Conservation (phyloP, 2,888 invertebrate genomes). For the Anodontia alba region DNA sequence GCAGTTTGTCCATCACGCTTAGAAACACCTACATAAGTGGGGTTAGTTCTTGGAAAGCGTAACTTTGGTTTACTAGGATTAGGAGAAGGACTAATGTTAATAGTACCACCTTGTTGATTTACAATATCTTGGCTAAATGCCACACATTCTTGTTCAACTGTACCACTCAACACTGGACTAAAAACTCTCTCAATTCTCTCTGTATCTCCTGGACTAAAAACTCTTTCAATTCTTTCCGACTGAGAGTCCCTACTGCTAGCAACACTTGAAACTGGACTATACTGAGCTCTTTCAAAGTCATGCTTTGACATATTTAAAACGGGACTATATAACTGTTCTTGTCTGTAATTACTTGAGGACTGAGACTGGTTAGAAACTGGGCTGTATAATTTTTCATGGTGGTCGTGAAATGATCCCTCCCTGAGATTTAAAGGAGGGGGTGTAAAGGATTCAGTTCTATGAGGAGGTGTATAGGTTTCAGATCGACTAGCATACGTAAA, state of each 20-base stretch:
- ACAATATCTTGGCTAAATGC: slow-evolving; percentile 81
- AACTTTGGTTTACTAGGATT: slow-evolving; percentile 76
- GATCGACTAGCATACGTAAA: slow-evolving; percentile 67
- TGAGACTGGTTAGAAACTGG: slow-evolving; percentile 59
- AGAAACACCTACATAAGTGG: slow-evolving; percentile 82
- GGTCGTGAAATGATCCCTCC: slow-evolving; percentile 60
- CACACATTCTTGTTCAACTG: slow-evolving; percentile 69
- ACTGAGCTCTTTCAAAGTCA: slow-evolving; percentile 46
- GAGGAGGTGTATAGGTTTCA: slow-evolving; percentile 67
- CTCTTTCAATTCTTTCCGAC: slow-evolving; percentile 33
- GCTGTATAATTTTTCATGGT: slow-evolving; percentile 64
- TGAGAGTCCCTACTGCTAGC: slow-evolving; percentile 47
- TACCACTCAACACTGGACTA: slow-evolving; percentile 61
- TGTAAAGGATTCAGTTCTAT: slow-evolving; percentile 62
- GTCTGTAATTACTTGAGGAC: slow-evolving; percentile 47
- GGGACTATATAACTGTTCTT: slow-evolving; percentile 65
- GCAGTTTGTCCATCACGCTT: slow-evolving; percentile 73
- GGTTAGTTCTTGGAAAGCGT: slow-evolving; percentile 84
- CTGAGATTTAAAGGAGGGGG: slow-evolving; percentile 60
- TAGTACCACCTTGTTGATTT: slow-evolving; percentile 64
- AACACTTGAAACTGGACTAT: slow-evolving; percentile 43
- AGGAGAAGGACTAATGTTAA: slow-evolving; percentile 72
- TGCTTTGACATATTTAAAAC: slow-evolving; percentile 60
- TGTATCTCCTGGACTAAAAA: no score
- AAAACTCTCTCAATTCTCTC: slow-evolving; percentile 40